Evolutionary conservation across 1,140 invertebrate species (phyloP), one percentile per base, ranked within the genome.

Genomic region (Anastatus disparis): DNA sequence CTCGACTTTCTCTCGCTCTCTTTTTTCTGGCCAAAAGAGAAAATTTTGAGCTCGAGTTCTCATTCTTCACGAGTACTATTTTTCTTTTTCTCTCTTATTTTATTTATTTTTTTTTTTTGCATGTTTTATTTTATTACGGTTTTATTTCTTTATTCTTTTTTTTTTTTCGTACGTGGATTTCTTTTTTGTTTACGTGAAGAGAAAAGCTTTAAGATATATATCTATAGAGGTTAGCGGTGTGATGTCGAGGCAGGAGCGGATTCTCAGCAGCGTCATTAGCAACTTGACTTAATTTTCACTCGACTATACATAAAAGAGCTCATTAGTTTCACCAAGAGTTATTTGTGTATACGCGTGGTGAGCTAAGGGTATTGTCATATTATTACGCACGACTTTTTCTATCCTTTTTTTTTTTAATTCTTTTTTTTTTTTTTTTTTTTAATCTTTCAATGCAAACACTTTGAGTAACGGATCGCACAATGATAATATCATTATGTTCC

Each of bases 181-280:
- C n/a, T n/a, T n/a, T n/a, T n/a, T n/a, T n/a, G n/a, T n/a, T n/a
- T n/a, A n/a, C n/a, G n/a, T n/a, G n/a, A n/a, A n/a, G n/a, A n/a
- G n/a, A n/a, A n/a, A n/a, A n/a, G n/a, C n/a, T n/a, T n/a, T n/a
- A n/a, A n/a, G n/a, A n/a, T n/a, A n/a, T n/a, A n/a, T n/a, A n/a
- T n/a, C n/a, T n/a, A n/a, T 10, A 50, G 24, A 24, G 17, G 46
- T 17, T 3, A 22, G 17, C 2, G 46, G 46, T 22, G 22, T 20
- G 22, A 8, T 20, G 6, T 10, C 20, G 29, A 6, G 12, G 2
- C 52, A 17, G 15, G 27, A 22, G 15, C 55, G 55, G 13, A 26
- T 26, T n/a, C 38, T 27, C 20, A 44, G 38, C 40, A n/a, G n/a
- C 58, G 58, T 61, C 58, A 61, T 61, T 61, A 61, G 38, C 58